Percentiles rank a stretch among this genome's conserved stretches.
Evolutionary conservation across 2,113 vertebrate species (phyloP).

Genomic region (human): GRCh38 chr6:69309001-69309500

Average conservation of each 20-base stretch:
- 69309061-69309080: neutral
- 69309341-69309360: neutral
- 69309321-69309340: neutral
- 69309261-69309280: neutral
- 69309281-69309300: neutral
- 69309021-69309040: neutral
- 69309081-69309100: neutral
- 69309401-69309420: constrained; percentile 22
- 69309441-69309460: neutral
- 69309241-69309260: neutral
- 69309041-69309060: neutral
- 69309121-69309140: neutral
- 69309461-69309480: neutral
- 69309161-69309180: neutral
- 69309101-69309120: neutral
- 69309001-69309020: neutral
- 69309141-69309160: constrained; percentile 2
- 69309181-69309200: neutral
- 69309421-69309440: neutral
- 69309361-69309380: neutral
- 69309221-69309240: neutral
- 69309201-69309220: constrained; percentile 10
- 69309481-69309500: constrained; percentile 25
- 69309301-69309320: neutral
- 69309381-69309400: neutral